Evolutionary conservation across 2,113 vertebrate genomes (phyloP), one percentile per base, ranked within the genome.

Genomic region (Pogona vitticeps): DNA sequence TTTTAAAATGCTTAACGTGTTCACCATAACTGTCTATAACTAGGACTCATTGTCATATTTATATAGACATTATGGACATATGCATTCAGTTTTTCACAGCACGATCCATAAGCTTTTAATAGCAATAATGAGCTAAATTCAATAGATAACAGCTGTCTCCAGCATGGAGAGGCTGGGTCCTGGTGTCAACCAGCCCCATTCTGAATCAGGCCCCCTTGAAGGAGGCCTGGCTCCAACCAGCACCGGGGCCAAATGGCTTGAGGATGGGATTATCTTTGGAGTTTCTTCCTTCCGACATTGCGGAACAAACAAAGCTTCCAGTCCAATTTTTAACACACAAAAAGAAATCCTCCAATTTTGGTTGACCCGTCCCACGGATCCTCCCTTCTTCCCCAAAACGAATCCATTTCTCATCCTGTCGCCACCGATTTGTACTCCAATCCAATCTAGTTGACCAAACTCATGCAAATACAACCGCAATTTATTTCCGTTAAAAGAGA

Each of bases 401-500:
- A 88, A 76, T 76, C 28, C 85, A 20, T 88, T 91, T 85, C 87
- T 88, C 73, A 88, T 77, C 36, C 82, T 89, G 71, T 90, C 83
- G 76, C 31, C 31, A 33, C 42, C 42, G 56, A 59, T 80, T 92
- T 92, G 91, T 94, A 76, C 82, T 88, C 76, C 87, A 91, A 31
- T 92, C 88, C 87, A 88, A 90, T 92, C 76, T 88, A 92, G 75
- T 92, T 94, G 91, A 93, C 80, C 88, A 89, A 91, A 94, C 88
- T 94, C 94, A 85, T 90, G 82, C 82, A 94, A 90, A 79, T 71
- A 88, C 1, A 56, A 88, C 42, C 93, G 92, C 95, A 94, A 90
- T 91, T 94, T 21, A 70, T 90, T 95, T 94, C 89, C 90, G 93
- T 90, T 92, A 88, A 83, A 94, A 95, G 80, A 86, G 82, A 94